phyloP scores from a whole-genome alignment of 1,140 invertebrate species.

The Arion vulgaris region DNA sequence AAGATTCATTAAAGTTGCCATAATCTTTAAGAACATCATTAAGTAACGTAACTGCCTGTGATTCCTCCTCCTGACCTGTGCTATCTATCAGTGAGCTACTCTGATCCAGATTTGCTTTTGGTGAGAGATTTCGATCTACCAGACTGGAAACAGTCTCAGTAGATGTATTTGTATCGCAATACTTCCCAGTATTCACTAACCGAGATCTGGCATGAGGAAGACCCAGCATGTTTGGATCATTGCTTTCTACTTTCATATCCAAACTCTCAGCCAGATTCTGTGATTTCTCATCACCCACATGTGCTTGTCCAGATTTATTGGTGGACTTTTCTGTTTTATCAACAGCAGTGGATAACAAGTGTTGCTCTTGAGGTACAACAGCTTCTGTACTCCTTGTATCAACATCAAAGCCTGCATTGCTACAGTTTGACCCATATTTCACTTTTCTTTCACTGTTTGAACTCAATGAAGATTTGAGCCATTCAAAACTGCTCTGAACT shows the following conservation, averaged over 20 bases:
- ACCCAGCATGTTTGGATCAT: background rate
- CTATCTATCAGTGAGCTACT: background rate
- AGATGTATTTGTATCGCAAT: background rate
- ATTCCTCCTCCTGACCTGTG: constrained; percentile 53
- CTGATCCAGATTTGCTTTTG: background rate
- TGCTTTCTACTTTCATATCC: background rate
- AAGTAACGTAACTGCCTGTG: constrained; percentile 58
- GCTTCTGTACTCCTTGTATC: background rate
- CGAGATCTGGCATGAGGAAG: background rate
- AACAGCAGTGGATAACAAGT: constrained; percentile 30
- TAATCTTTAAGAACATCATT: constrained; percentile 64
- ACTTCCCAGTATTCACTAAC: background rate
- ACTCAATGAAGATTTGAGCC: background rate
- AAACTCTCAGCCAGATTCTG: background rate
- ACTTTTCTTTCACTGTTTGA: background rate
- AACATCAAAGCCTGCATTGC: constrained; percentile 11
- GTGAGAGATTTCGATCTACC: background rate
- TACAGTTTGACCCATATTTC: background rate
- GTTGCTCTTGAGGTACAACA: constrained; percentile 14
- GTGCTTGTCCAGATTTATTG: background rate
- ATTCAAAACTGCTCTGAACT: background rate
- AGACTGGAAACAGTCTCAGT: background rate
- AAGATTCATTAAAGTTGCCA: constrained; percentile 46
- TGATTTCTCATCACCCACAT: background rate
- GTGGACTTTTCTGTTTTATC: constrained; percentile 42